Evolutionary conservation across 2,888 invertebrate species (phyloP).

Genomic region (Meteorus colon): DNA sequence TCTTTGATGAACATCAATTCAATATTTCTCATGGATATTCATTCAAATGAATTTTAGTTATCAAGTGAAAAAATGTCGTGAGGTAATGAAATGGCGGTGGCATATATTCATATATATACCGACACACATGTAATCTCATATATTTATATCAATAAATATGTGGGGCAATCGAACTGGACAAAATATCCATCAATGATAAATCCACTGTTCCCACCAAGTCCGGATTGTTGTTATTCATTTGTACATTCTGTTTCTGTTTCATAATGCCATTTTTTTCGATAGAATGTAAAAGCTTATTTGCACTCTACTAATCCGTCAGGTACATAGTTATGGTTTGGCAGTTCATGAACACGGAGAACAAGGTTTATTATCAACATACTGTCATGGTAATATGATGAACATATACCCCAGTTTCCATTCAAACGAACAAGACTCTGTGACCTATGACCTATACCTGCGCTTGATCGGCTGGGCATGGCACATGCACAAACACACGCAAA

Average conservation of each 20-base stretch:
- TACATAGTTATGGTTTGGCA: background rate
- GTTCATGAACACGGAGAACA: background rate
- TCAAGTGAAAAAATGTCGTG: background rate
- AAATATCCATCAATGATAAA: background rate
- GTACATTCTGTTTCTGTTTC: background rate
- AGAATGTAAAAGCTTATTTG: background rate
- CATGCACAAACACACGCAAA: conserved; percentile 11
- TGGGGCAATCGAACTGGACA: background rate
- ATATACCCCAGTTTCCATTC: conserved; percentile 18
- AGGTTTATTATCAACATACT: conserved; percentile 9
- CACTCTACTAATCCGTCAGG: background rate
- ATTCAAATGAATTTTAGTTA: background rate
- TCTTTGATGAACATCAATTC: too few relatives aligned
- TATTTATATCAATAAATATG: background rate
- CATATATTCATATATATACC: background rate
- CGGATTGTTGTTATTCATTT: background rate
- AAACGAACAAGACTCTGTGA: conserved; percentile 40
- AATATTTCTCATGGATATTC: background rate
- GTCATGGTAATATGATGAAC: conserved; percentile 4
- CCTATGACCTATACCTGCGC: conserved; percentile 40
- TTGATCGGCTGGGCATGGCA: conserved; percentile 28
- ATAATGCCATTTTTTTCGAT: background rate
- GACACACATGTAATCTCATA: background rate
- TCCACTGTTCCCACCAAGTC: background rate
- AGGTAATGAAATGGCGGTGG: background rate